Evolutionary conservation across 2,888 invertebrate genomes (phyloP), one percentile per base, ranked within the genome.

Genomic region (Pandemis corylana): DNA sequence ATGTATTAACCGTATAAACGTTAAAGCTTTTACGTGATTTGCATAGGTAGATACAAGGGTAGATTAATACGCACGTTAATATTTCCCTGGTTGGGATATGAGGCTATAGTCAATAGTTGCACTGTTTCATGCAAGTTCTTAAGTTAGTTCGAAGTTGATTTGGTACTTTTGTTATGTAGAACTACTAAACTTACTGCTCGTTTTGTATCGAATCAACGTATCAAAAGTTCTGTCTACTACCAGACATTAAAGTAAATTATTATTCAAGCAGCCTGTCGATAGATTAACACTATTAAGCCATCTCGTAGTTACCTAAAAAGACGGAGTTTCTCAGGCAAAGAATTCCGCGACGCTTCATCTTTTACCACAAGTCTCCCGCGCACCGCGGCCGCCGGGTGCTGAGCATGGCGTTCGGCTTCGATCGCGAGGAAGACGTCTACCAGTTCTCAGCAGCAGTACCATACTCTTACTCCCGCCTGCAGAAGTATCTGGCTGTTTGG

Each of bases 401-500:
- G 76, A 99, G 98, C 84, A 97, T 99, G 87, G 97, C 98, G 0
- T 99, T 99, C 88, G 97, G 97, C 41, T 99, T 99, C 87, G 99
- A 99, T 89, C 96, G 96, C 72, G 99, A 99, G 87, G 98, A 98
- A 81, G 99, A 99, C 84, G 96, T 98, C 1, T 99, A 98, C 87
- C 99, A 99, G 87, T 99, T 99, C 91, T 96, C 98, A 1, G 96
- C 99, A 82, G 97, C 97, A 42, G 98, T 97, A 77, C 99, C 99
- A 0, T 99, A 99, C 88, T 98, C 99, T n/a, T 99, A 99, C 90
- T 97, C 98, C 0, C 95, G 97, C 71, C 95, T 98, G 68, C 98
- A 99, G 90, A 96, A 97, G 61, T 97, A 98, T 91, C 93, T 99
- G 78, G 96, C 97, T 53, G 90, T 95, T 2, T 95, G 94, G 94